A percentile compares a stretch with the other conserved stretches of the same genome.
phyloP scores from a whole-genome alignment of 2,797 vertebrate genomes.

The Coracias cyanogaster region DNA sequence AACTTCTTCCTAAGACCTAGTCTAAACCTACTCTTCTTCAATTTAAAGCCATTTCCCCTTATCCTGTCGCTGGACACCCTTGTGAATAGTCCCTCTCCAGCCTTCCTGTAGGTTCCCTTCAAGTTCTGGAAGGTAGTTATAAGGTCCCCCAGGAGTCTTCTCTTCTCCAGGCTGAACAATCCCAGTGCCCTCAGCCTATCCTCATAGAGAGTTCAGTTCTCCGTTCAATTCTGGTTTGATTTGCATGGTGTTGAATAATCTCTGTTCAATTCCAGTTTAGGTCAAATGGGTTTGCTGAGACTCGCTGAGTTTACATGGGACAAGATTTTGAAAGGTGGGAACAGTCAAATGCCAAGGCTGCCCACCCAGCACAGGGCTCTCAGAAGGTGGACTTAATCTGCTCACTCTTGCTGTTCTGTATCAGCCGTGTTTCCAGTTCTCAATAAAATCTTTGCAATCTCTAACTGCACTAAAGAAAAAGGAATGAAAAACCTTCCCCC shows the following conservation, averaged over 20 bases:
- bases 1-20: too few species aligned
- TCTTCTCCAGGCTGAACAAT: too few species aligned
- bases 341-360: not conserved
- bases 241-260: fast-evolving
- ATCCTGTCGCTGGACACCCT: too few species aligned
- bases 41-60: too few species aligned
- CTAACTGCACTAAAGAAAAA: not conserved
- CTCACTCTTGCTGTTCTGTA: fast-evolving
- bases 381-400: not conserved
- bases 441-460: not conserved
- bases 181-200: too few species aligned
- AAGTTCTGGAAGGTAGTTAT: too few species aligned
- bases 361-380: fast-evolving
- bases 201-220: not conserved
- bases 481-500: fast-evolving
- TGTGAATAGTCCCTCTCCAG: too few species aligned
- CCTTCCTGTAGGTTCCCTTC: too few species aligned
- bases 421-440: not conserved
- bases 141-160: too few species aligned
- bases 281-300: not conserved
- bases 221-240: not conserved
- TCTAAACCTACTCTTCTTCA: too few species aligned
- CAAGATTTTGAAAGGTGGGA: not conserved
- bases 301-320: not conserved
- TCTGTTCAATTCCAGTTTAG: not conserved